These are phyloP conservation scores for Tetraodon nigroviridis DNA, from an alignment of 2,113 vertebrate genomes.

Conservation along the genomic window DNA sequence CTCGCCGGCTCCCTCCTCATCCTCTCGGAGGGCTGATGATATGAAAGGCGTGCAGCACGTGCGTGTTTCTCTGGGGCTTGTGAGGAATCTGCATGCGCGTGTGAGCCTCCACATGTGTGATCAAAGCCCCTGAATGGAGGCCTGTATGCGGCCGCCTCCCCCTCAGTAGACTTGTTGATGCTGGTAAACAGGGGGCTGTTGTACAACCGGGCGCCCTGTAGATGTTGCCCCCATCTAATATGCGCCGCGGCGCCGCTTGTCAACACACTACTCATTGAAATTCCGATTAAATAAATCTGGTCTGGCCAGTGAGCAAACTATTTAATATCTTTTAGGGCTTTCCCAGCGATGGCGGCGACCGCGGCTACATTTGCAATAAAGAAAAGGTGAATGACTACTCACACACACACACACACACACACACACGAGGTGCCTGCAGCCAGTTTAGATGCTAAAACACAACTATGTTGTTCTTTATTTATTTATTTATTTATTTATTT, in stretches of 20 bases:
- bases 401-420: neutral
- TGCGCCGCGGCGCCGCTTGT: constrained; percentile 49
- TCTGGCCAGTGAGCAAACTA: constrained; percentile 35
- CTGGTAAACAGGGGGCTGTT: constrained; percentile 67
- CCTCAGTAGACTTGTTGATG: constrained; percentile 66
- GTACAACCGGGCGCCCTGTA: constrained; percentile 59
- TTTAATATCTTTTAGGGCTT: constrained; percentile 42
- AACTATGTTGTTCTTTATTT: neutral
- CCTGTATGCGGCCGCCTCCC: constrained; percentile 50
- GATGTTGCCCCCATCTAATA: constrained; percentile 67
- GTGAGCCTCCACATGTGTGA: constrained; percentile 37
- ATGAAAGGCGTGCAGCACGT: constrained; percentile 4
- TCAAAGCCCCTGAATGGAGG: constrained; percentile 63
- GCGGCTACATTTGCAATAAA: constrained; percentile 19
- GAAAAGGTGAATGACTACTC: constrained; percentile 12
- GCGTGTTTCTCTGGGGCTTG: constrained; percentile 7
- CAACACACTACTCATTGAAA: constrained; percentile 65
- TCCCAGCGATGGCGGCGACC: constrained; percentile 14
- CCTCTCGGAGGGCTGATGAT: constrained; percentile 1
- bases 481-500: too few relatives aligned
- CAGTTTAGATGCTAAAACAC: neutral
- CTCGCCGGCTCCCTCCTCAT: constrained; percentile 33
- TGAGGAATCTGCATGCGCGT: neutral
- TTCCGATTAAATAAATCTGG: constrained; percentile 54
- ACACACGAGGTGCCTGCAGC: too few relatives aligned